Evolutionary conservation across 2,888 invertebrate genomes (phyloP).

Genomic region (Acleris holmiana): DNA sequence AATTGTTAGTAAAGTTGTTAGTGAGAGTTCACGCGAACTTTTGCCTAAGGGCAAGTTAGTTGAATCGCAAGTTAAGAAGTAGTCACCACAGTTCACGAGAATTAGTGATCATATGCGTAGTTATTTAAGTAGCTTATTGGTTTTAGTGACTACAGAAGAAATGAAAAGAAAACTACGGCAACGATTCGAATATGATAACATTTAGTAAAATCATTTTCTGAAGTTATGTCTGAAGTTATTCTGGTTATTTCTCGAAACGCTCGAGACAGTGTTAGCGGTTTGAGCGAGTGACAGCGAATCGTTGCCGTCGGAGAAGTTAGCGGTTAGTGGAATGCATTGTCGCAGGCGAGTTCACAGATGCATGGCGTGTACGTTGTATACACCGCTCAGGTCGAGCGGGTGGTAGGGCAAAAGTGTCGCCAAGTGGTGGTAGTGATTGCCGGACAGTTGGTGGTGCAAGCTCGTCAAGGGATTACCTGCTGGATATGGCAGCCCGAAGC

Average conservation of each 20-base stretch:
- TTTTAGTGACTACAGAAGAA: conserved; percentile 24
- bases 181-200: conserved; percentile 31
- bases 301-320: conserved; percentile 66
- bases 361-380: conserved; percentile 90
- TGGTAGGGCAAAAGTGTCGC: conserved; percentile 86
- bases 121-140: conserved; percentile 62
- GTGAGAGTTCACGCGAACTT: conserved; percentile 77
- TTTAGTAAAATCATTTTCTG: not conserved
- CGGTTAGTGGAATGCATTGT: conserved; percentile 82
- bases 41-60: conserved; percentile 71
- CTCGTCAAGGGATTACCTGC: conserved; percentile 96
- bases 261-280: conserved; percentile 21
- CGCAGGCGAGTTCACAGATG: conserved; percentile 88
- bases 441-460: conserved; percentile 89
- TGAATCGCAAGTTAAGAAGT: conserved; percentile 70
- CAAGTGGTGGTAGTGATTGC: conserved; percentile 86
- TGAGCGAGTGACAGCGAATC: conserved; percentile 50
- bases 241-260: conserved; percentile 21
- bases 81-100: conserved; percentile 70
- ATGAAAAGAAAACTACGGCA: conserved; percentile 32
- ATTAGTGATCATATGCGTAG: conserved; percentile 64
- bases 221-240: conserved; percentile 15
- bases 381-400: conserved; percentile 87
- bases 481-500: conserved; percentile 98
- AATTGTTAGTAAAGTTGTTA: conserved; percentile 81